These are phyloP conservation scores for Taxidea taxus DNA, from an alignment of 2,113 vertebrate species.

Conservation along the genomic window DNA sequence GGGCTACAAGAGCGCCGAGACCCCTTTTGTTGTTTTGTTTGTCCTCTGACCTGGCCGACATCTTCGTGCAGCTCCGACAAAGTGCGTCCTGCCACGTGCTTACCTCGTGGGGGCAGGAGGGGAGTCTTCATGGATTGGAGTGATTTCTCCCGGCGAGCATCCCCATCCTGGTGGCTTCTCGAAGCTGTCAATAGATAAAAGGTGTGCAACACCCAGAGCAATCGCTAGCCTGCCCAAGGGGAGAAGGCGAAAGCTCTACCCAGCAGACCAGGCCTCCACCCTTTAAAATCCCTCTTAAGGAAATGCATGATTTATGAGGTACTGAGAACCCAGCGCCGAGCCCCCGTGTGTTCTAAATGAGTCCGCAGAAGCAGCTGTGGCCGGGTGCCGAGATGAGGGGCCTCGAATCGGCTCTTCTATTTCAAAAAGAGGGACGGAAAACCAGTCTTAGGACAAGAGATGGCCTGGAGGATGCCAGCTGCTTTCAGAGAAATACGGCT, in stretches of 20 bases:
- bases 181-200: not conserved
- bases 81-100: fast-evolving
- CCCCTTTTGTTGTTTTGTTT: not conserved
- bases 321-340: constrained; percentile 64
- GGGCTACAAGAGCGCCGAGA: not conserved
- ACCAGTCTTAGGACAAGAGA: not conserved
- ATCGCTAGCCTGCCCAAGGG: not conserved
- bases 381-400: constrained; percentile 33
- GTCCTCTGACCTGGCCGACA: not conserved
- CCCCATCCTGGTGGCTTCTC: not conserved
- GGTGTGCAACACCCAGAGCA: not conserved
- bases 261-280: not conserved
- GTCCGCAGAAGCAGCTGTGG: constrained; percentile 30
- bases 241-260: not conserved
- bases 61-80: not conserved
- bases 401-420: not conserved
- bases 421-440: constrained; percentile 32
- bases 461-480: not conserved
- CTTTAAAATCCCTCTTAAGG: constrained; percentile 68
- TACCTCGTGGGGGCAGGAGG: not conserved
- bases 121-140: not conserved
- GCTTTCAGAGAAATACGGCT: not conserved
- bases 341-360: constrained; percentile 50
- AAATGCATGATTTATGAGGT: constrained; percentile 75
- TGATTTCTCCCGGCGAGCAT: not conserved